Conservation (phyloP, 2,797 vertebrate species). For the Gobionotothen gibberifrons region DNA sequence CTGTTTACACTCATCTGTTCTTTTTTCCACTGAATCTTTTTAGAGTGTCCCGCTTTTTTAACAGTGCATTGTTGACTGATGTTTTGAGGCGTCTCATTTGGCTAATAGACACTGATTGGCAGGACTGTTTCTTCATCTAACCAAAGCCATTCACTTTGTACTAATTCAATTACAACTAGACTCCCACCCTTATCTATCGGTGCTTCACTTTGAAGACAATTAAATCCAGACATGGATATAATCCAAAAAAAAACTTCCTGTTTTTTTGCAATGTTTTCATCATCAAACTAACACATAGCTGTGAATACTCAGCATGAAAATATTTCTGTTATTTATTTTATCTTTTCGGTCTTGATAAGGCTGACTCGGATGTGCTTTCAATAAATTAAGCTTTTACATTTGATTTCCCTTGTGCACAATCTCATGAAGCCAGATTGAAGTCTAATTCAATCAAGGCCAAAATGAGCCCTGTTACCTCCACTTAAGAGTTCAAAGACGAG, state of each 20-base stretch:
- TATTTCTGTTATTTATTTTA: constrained; percentile 30
- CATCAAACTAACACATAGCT: constrained; percentile 40
- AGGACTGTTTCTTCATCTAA: constrained; percentile 60
- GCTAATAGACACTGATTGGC: constrained; percentile 66
- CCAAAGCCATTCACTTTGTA: constrained; percentile 62
- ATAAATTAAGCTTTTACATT: constrained; percentile 56
- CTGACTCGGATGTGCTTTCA: constrained; percentile 23
- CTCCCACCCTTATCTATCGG: constrained; percentile 49
- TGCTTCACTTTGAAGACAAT: constrained; percentile 57
- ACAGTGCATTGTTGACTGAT: constrained; percentile 66
- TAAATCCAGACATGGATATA: constrained; percentile 44
- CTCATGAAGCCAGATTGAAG: constrained; percentile 41
- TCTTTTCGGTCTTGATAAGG: constrained; percentile 37
- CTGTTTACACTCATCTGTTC: constrained; percentile 37
- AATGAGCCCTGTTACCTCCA: constrained; percentile 55
- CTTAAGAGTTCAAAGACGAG: constrained; percentile 61
- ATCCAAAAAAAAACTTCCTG: constrained; percentile 11
- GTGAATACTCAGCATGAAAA: constrained; percentile 33
- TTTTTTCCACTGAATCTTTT: constrained; percentile 48
- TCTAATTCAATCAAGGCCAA: constrained; percentile 47
- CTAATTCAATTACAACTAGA: constrained; percentile 65
- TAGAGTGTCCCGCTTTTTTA: constrained; percentile 38
- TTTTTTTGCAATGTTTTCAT: constrained; percentile 54
- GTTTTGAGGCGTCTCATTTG: constrained; percentile 65
- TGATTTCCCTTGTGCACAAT: constrained; percentile 47